Evolutionary conservation across 2,888 invertebrate genomes (phyloP).

Genomic region (Eupithecia abbreviata): DNA sequence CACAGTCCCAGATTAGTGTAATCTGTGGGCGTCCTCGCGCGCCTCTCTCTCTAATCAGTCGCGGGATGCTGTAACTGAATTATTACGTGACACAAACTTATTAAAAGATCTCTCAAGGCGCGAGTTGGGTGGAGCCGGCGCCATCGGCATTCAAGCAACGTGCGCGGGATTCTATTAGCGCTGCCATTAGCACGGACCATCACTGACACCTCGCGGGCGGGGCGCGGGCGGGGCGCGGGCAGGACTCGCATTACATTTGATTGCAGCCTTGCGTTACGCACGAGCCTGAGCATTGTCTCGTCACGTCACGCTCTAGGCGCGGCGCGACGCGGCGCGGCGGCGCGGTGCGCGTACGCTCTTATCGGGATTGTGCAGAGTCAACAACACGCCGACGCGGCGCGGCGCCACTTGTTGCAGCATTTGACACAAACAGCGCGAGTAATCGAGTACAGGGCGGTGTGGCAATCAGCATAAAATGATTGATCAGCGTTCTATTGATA

Average conservation of each 20-base stretch:
- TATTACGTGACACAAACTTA: conserved; percentile 5
- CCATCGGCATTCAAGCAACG: not conserved
- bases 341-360: too few species aligned
- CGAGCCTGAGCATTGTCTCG: too few species aligned
- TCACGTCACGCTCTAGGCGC: not conserved
- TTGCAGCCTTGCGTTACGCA: too few species aligned
- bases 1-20: not conserved
- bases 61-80: not conserved
- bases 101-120: not conserved
- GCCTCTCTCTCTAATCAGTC: not conserved
- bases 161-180: conserved; percentile 1
- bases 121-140: not conserved
- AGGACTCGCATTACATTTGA: too few species aligned
- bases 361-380: too few species aligned
- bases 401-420: too few species aligned
- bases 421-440: too few species aligned
- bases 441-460: too few species aligned
- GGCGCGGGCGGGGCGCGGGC: not conserved
- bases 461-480: too few species aligned
- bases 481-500: too few species aligned
- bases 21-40: not conserved
- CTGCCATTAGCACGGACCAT: not conserved
- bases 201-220: not conserved
- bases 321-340: too few species aligned
- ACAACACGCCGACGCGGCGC: too few species aligned